These are phyloP conservation scores for Cyrtorhinus lividipennis DNA, from an alignment of 1,140 invertebrate genomes.

Conservation along the genomic window DNA sequence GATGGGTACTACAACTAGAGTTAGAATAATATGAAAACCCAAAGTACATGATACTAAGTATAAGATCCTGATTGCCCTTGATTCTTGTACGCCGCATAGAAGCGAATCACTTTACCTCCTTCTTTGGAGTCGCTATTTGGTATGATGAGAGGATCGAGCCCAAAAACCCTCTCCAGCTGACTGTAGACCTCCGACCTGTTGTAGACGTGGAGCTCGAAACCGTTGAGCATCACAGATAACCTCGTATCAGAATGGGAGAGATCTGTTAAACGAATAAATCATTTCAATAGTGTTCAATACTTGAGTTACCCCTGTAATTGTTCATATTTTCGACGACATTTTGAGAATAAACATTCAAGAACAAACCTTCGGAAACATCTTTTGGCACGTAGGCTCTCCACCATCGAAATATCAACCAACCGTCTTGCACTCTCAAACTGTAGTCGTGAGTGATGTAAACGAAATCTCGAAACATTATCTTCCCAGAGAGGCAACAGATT, in stretches of 20 bases:
- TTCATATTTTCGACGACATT: no score
- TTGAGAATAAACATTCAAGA: no score
- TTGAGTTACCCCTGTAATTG: background rate
- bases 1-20: no score
- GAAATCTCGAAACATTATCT: constrained; percentile 97
- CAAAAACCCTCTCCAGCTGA: constrained; percentile 77
- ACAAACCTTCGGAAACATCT: constrained; percentile 77
- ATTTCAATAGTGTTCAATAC: background rate
- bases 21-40: background rate
- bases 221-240: constrained; percentile 85
- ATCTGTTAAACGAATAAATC: no score
- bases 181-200: constrained; percentile 83
- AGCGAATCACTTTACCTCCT: no score
- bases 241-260: constrained; percentile 90
- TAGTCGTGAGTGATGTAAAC: constrained; percentile 91
- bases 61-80: no score
- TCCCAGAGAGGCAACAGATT: constrained; percentile 85
- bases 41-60: no score
- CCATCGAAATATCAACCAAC: constrained; percentile 93
- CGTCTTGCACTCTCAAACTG: constrained; percentile 85
- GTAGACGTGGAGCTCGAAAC: constrained; percentile 91
- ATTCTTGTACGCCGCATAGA: no score
- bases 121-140: constrained; percentile 31
- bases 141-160: constrained; percentile 61
- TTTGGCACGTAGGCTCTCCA: constrained; percentile 90